Percentiles rank a stretch among this genome's conserved stretches.
These are phyloP conservation scores for Eumerus sabulonum DNA, from an alignment of 2,888 invertebrate genomes.

Conservation along the genomic window DNA sequence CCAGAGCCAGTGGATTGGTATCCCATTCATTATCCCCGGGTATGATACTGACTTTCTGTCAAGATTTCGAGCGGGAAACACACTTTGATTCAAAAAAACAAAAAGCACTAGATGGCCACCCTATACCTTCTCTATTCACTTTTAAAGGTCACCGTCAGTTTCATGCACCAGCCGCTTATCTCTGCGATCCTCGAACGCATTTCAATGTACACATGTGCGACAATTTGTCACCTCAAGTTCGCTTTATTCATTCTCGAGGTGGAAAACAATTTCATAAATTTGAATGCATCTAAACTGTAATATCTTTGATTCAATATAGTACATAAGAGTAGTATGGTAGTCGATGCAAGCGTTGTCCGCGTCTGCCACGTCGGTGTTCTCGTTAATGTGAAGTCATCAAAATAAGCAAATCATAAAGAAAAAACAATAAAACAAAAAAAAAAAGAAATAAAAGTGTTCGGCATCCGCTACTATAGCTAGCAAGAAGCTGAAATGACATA, in stretches of 20 bases:
- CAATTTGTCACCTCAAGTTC: slow-evolving; percentile 55
- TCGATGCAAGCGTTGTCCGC: background rate
- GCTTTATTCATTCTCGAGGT: slow-evolving; percentile 24
- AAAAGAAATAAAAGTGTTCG: slow-evolving; percentile 46
- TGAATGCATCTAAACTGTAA: slow-evolving; percentile 12
- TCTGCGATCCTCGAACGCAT: slow-evolving; percentile 16
- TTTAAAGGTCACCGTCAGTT: too few species aligned
- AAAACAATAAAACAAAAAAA: too few species aligned
- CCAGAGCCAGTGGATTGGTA: too few species aligned
- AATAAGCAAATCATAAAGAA: slow-evolving; percentile 37
- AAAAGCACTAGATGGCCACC: too few species aligned
- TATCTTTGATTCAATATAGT: slow-evolving; percentile 26
- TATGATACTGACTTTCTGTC: too few species aligned
- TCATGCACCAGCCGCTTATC: slow-evolving; percentile 1
- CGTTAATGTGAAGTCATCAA: slow-evolving; percentile 56
- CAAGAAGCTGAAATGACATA: slow-evolving; percentile 56
- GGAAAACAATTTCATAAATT: slow-evolving; percentile 20
- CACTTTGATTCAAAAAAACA: too few species aligned
- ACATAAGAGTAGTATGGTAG: slow-evolving; percentile 15
- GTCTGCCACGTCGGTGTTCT: slow-evolving; percentile 8
- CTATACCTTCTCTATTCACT: too few species aligned
- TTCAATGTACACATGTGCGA: slow-evolving; percentile 12
- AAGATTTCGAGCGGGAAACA: too few species aligned
- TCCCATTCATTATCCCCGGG: too few species aligned
- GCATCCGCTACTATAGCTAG: slow-evolving; percentile 53